Conservation (phyloP, 2,797 vertebrate genomes). For the Cottoperca gobio region DNA sequence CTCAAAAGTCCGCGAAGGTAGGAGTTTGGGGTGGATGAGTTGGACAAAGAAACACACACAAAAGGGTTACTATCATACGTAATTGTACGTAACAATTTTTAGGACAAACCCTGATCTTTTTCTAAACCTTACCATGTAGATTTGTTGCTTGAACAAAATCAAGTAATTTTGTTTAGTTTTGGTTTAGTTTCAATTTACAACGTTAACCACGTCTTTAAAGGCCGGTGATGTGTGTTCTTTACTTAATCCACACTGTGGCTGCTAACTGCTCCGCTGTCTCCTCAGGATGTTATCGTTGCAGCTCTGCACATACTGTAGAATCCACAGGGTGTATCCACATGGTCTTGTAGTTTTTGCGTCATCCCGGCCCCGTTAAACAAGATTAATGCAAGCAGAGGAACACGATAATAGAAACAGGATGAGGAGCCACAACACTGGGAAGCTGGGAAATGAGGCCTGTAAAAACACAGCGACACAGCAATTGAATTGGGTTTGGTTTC, state of each 20-base stretch:
- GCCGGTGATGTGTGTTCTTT: background rate
- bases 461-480: conserved; percentile 46
- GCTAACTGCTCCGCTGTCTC: background rate
- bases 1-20: no score
- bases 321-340: conserved; percentile 47
- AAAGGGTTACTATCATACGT: no score
- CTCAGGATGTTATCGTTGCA: conserved; percentile 48
- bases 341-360: conserved; percentile 45
- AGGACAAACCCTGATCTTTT: no score
- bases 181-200: no score
- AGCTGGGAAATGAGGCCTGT: conserved; percentile 47
- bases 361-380: conserved; percentile 27
- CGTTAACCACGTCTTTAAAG: no score
- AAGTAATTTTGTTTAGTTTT: no score
- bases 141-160: no score
- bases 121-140: no score
- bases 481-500: conserved; percentile 31
- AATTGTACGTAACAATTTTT: no score
- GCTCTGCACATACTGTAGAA: conserved; percentile 6
- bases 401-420: conserved; percentile 69
- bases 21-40: no score
- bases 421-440: conserved; percentile 37
- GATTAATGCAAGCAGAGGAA: conserved; percentile 47
- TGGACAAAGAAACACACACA: no score
- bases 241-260: no score